These are phyloP conservation scores for Anas bahamensis DNA, from an alignment of 2,797 vertebrate genomes.

Conservation along the genomic window DNA sequence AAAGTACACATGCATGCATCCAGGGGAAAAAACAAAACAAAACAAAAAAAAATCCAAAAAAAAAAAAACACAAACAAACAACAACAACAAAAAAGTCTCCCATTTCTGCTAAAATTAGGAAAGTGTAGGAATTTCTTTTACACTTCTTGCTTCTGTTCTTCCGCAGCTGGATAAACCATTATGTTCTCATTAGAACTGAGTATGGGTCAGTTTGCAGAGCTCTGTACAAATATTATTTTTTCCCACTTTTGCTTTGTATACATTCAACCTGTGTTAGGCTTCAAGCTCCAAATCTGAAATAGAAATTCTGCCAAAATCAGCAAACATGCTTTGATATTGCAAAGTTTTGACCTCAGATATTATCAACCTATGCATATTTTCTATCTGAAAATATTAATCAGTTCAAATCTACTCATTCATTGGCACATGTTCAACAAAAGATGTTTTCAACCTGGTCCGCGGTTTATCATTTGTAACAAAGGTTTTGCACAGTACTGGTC, in stretches of 20 bases:
- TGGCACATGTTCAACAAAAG: neutral
- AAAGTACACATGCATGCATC: neutral
- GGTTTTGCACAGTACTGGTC: neutral
- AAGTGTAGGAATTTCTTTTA: neutral
- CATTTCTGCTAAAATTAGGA: neutral
- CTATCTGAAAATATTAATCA: neutral
- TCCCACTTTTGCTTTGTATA: slow-evolving; percentile 32
- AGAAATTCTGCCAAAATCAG: slow-evolving; percentile 40
- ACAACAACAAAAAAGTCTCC: neutral
- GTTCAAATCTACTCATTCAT: neutral
- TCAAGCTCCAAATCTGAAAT: neutral
- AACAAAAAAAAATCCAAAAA: neutral
- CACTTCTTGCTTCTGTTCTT: neutral
- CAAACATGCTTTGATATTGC: slow-evolving; percentile 3
- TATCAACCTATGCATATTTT: neutral
- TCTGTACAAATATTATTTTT: slow-evolving; percentile 61
- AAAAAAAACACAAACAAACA: neutral
- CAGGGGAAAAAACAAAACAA: neutral
- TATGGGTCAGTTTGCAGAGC: slow-evolving; percentile 31
- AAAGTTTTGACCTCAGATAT: neutral
- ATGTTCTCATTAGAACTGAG: neutral
- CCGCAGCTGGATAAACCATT: slow-evolving; percentile 54
- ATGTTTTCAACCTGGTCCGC: neutral
- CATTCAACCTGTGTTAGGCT: slow-evolving; percentile 8
- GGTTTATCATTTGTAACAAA: neutral